Conservation (phyloP, 2,888 invertebrate genomes). For the Entomobrya multifasciata region DNA sequence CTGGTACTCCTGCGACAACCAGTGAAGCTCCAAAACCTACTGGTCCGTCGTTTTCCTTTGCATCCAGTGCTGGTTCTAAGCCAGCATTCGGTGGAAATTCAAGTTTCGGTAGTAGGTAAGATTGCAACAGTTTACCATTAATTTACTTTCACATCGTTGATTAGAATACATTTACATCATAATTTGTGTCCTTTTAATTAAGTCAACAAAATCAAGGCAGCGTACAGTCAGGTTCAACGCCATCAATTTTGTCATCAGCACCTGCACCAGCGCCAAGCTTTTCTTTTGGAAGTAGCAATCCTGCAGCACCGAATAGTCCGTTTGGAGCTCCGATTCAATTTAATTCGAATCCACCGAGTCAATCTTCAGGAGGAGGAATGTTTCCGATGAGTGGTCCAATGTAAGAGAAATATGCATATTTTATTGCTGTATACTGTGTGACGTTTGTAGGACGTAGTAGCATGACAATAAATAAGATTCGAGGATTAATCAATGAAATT, state of each 20-base stretch:
- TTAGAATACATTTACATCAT: neutral
- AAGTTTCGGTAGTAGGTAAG: slow-evolving; percentile 55
- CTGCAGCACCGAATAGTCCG: slow-evolving; percentile 40
- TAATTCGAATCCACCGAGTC: slow-evolving; percentile 21
- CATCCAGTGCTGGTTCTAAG: slow-evolving; percentile 1
- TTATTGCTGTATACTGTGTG: no score
- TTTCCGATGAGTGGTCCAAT: slow-evolving; percentile 25
- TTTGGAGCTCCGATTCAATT: slow-evolving; percentile 39
- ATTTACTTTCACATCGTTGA: neutral
- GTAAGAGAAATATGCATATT: slow-evolving; percentile 19
- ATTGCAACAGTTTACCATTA: neutral
- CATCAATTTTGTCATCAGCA: slow-evolving; percentile 18
- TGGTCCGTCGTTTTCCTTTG: slow-evolving; percentile 50
- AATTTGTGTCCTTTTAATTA: neutral
- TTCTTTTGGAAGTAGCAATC: slow-evolving; percentile 6
- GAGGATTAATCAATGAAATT: no score
- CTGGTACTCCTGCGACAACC: neutral
- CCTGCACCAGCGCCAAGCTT: slow-evolving; percentile 45
- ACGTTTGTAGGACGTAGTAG: no score
- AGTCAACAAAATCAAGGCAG: slow-evolving; percentile 24
- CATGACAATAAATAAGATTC: no score
- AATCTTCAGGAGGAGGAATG: neutral
- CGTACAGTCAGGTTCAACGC: slow-evolving; percentile 2
- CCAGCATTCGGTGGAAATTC: slow-evolving; percentile 34
- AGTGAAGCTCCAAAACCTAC: slow-evolving; percentile 35